Evolutionary conservation across 2,797 vertebrate species (phyloP).

Genomic region (Scomberomorus guttatus): DNA sequence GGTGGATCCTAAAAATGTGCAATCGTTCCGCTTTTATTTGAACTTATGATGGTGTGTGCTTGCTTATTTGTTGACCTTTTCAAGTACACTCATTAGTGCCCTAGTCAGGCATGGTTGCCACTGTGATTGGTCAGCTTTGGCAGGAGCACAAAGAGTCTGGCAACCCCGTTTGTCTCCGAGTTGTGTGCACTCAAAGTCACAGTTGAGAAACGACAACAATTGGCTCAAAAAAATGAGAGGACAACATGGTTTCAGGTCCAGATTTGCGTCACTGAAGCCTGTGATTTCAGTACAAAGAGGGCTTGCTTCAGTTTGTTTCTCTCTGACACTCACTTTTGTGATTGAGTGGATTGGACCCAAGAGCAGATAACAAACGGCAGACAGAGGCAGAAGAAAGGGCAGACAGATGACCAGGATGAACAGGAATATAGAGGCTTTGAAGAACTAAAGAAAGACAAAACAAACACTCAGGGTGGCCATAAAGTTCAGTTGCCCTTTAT

Average conservation of each 20-base stretch:
- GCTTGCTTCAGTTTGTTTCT: background rate
- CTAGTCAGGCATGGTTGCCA: constrained; percentile 46
- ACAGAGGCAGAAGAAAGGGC: background rate
- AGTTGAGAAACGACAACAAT: constrained; percentile 42
- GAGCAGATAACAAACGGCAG: constrained; percentile 14
- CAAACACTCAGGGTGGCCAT: background rate
- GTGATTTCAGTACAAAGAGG: constrained; percentile 37
- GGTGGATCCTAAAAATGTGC: background rate
- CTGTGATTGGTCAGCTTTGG: constrained; percentile 52
- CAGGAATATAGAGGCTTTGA: background rate
- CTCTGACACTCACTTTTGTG: background rate
- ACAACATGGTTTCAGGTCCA: constrained; percentile 5
- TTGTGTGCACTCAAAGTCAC: constrained; percentile 32
- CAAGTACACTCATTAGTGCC: constrained; percentile 58
- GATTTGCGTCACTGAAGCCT: constrained; percentile 24
- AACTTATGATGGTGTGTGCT: constrained; percentile 1
- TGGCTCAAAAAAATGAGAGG: constrained; percentile 3
- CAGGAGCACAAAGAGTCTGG: constrained; percentile 44
- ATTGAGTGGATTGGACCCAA: constrained; percentile 29
- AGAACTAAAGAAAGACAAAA: background rate
- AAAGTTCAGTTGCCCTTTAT: background rate
- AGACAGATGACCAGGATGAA: constrained; percentile 10
- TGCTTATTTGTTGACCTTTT: constrained; percentile 34
- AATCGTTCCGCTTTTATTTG: constrained; percentile 29
- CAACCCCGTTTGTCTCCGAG: constrained; percentile 32